Evolutionary conservation across 2,797 vertebrate species (phyloP).

Genomic region (Garrulus glandarius): DNA sequence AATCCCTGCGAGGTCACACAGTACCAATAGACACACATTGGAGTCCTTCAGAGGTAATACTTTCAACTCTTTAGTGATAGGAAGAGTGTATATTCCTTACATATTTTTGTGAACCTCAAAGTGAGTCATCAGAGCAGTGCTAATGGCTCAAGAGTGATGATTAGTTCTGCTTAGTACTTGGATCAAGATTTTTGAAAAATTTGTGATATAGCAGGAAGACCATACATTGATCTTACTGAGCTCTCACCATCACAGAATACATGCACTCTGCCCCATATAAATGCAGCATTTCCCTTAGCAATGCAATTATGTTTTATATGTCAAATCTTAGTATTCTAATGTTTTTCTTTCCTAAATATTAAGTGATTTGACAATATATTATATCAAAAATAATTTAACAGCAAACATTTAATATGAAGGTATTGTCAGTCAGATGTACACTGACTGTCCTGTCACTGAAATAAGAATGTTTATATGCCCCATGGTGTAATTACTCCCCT

Average conservation of each 20-base stretch:
- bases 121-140: neutral
- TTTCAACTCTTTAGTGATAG: neutral
- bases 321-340: neutral
- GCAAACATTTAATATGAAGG: neutral
- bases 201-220: neutral
- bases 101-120: neutral
- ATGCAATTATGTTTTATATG: neutral
- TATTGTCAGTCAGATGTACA: neutral
- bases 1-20: neutral
- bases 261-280: neutral
- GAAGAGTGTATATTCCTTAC: neutral
- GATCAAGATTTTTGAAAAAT: neutral
- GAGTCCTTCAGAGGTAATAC: neutral
- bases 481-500: neutral
- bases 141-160: neutral
- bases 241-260: neutral
- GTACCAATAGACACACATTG: neutral
- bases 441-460: neutral
- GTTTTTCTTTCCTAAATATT: neutral
- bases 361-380: neutral
- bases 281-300: neutral
- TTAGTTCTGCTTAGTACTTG: neutral
- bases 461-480: neutral
- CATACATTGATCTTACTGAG: neutral
- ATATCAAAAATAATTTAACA: neutral